Conservation (phyloP, 2,797 vertebrate species). For the Danio tinwini region DNA sequence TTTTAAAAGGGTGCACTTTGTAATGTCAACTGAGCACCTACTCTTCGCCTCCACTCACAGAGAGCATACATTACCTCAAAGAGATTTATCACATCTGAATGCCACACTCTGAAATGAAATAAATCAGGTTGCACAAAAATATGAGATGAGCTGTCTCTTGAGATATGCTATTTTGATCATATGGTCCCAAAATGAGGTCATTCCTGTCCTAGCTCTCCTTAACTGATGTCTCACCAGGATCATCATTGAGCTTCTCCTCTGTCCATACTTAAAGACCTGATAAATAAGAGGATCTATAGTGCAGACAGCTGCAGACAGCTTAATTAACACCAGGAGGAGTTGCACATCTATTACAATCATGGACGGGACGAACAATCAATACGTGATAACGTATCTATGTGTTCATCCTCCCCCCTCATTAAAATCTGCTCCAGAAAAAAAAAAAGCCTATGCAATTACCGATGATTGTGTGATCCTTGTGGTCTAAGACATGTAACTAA, state of each 20-base stretch:
- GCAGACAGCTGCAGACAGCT: neutral
- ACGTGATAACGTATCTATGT: neutral
- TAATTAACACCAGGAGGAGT: conserved; percentile 1
- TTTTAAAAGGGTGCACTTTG: neutral
- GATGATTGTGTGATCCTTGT: neutral
- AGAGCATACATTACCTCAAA: neutral
- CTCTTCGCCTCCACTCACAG: neutral
- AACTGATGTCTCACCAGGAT: neutral
- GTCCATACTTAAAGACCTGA: neutral
- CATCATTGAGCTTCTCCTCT: neutral
- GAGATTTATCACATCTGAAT: conserved; percentile 2
- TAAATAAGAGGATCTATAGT: neutral
- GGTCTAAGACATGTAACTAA: neutral
- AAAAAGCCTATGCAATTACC: neutral
- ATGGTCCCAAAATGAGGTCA: neutral
- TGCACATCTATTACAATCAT: conserved; percentile 2
- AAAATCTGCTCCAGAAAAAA: neutral
- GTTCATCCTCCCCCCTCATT: neutral
- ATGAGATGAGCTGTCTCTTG: neutral
- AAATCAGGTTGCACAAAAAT: neutral
- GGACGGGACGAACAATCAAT: neutral
- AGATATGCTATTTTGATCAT: conserved; percentile 24
- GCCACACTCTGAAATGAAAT: neutral
- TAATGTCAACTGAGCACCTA: neutral
- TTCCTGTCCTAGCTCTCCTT: neutral